Base-by-base conservation (phyloP, 2,888 invertebrate species). In the Nemoura dubitans region DNA sequence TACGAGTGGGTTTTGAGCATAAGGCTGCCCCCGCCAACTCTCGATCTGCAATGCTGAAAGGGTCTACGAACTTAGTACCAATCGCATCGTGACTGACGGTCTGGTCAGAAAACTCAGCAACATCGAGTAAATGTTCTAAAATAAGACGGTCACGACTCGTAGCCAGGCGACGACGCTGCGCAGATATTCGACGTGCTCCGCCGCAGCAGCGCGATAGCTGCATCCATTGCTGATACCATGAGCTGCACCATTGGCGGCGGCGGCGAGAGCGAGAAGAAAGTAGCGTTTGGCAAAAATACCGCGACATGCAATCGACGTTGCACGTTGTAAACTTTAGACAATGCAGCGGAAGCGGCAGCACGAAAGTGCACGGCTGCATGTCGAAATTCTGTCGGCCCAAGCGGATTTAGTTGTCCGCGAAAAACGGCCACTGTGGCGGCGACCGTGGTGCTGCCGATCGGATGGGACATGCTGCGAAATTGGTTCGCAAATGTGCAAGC, bases 211-310 rank as follows among this genome's bases (percentile, higher is more conserved):
- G 59, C 59, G 3, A 36, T 59, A 21, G 59, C 59, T 21, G 59
- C 59, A 21, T 3, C 59, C 21, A 21, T 10, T 36, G 36, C 36
- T 36, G 36, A 36, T 36, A 10, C 36, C 36, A 36, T 36, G 36
- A 10, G 36, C n/a, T n/a, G n/a, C 36, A 36, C 5, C 36, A 36
- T 36, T 10, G 36, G 59, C 59, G 16, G 21, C 21, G 59, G 5
- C 59, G 59, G 59, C 59, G 59, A 59, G 59, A 59, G 2, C 59
- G 59, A 59, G 59, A 59, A 59, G 59, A 59, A 59, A 59, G 59
- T 59, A 10, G 14, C 59, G 36, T 59, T 59, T 59, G 59, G 59
- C 59, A 21, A 59, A 59, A 59, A 59, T 59, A 59, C 59, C 59
- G 59, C 59, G 59, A 59, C 59, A 59, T 59, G 59, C 59, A 59